Conservation (phyloP, 2,797 vertebrate genomes). For the Orientallactaga sibirica region DNA sequence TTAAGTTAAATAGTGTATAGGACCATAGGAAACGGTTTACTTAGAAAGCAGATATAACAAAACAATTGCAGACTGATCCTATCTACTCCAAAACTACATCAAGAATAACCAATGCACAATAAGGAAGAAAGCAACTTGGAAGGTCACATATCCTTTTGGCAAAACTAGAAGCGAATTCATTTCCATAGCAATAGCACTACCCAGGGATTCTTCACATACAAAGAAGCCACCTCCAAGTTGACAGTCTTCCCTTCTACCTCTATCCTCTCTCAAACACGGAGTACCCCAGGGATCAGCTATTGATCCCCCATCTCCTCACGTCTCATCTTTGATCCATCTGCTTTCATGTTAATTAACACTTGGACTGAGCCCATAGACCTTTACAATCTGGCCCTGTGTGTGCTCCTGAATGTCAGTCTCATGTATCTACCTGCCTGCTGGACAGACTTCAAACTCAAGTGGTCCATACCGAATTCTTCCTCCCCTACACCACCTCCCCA, state of each 20-base stretch:
- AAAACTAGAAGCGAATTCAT: background rate
- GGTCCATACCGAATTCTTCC: background rate
- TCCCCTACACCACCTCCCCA: background rate
- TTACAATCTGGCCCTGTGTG: background rate
- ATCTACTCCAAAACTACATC: background rate
- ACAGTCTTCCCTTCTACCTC: background rate
- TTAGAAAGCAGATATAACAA: conserved; percentile 3
- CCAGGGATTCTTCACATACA: background rate
- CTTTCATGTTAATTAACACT: conserved; percentile 26
- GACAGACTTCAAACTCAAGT: conserved; percentile 49
- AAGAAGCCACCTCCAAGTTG: background rate
- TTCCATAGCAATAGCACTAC: background rate
- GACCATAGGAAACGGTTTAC: background rate
- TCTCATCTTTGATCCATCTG: conserved; percentile 1
- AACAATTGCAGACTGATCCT: background rate
- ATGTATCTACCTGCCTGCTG: conserved; percentile 17
- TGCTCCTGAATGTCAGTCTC: background rate
- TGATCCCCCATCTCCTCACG: background rate
- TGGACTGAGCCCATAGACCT: background rate
- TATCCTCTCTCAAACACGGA: background rate
- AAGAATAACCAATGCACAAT: background rate
- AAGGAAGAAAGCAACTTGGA: background rate
- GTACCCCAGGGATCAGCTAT: background rate
- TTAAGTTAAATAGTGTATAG: background rate
- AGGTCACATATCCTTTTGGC: background rate